These are phyloP conservation scores for Etheostoma perlongum DNA, from an alignment of 2,797 vertebrate species.

Conservation along the genomic window DNA sequence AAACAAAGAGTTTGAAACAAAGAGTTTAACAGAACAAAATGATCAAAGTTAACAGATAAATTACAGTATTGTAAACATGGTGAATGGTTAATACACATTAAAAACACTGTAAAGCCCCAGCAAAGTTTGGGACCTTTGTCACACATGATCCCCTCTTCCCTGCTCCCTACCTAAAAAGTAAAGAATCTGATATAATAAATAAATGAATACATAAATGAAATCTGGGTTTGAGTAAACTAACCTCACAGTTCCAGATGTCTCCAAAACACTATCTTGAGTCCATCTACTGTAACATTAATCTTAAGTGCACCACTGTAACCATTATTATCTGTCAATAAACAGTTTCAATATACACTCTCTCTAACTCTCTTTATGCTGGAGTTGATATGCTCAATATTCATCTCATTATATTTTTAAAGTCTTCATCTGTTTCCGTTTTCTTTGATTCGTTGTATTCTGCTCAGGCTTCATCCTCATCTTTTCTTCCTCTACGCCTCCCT, in stretches of 20 bases:
- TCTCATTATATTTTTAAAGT: conserved; percentile 79
- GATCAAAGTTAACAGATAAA: conserved; percentile 3
- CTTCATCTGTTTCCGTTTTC: conserved; percentile 83
- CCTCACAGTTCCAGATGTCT: conserved; percentile 36
- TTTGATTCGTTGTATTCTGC: conserved; percentile 79
- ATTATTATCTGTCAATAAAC: conserved; percentile 72
- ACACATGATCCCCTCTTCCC: not conserved
- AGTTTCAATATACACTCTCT: conserved; percentile 55
- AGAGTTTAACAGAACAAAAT: conserved; percentile 1
- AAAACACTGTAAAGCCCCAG: not conserved
- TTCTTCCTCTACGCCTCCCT: conserved; percentile 36
- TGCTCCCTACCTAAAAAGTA: conserved; percentile 1
- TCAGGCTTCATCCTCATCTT: conserved; percentile 64
- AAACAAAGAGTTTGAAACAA: not conserved
- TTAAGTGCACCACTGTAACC: conserved; percentile 57
- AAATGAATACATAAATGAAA: conserved; percentile 16
- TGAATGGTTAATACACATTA: not conserved
- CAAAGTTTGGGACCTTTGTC: not conserved
- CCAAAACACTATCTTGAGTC: conserved; percentile 45
- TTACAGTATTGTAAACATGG: not conserved
- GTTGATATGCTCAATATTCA: conserved; percentile 79
- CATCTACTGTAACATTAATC: conserved; percentile 60
- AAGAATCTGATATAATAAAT: conserved; percentile 22
- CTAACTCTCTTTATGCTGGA: conserved; percentile 60
- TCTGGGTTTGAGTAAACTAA: conserved; percentile 33